Percentiles rank a stretch among this genome's conserved stretches.
phyloP scores from a whole-genome alignment of 1,140 invertebrate genomes.

The Dinothrombium tinctorium region DNA sequence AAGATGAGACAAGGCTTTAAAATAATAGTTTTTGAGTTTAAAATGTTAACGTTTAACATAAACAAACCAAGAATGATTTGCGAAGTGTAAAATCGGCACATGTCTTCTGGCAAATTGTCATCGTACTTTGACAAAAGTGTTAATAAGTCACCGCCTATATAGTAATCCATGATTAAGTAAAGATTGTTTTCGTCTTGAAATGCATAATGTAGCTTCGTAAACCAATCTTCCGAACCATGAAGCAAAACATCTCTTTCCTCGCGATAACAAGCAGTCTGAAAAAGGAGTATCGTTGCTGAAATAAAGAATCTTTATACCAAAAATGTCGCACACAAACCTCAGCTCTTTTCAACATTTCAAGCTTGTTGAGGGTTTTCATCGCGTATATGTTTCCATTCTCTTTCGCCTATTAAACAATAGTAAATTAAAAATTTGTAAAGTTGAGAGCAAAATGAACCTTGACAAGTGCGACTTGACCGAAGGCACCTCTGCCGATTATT shows the following conservation, averaged over 20 bases:
- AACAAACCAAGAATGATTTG: conserved; percentile 63
- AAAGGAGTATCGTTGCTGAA: not conserved
- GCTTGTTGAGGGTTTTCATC: conserved; percentile 99
- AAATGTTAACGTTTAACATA: not conserved
- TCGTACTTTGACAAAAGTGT: conserved; percentile 95
- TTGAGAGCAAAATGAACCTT: not conserved
- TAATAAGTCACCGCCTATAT: conserved; percentile 78
- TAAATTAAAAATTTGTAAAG: conserved; percentile 24
- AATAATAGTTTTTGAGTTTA: not conserved
- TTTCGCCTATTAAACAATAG: conserved; percentile 31
- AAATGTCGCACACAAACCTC: conserved; percentile 30
- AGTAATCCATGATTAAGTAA: conserved; percentile 99
- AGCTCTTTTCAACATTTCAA: conserved; percentile 96
- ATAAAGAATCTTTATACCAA: not conserved
- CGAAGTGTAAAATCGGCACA: conserved; percentile 94
- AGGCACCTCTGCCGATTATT: conserved; percentile 90
- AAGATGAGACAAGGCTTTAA: conserved; percentile 70
- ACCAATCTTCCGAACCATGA: conserved; percentile 73
- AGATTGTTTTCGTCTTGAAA: conserved; percentile 96
- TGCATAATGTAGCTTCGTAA: conserved; percentile 95
- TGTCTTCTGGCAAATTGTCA: conserved; percentile 87
- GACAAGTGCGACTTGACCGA: conserved; percentile 51
- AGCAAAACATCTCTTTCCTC: conserved; percentile 95
- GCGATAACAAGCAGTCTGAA: conserved; percentile 37
- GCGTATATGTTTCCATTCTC: conserved; percentile 67